A percentile compares a stretch with the other conserved stretches of the same genome.
These are phyloP conservation scores for Lerema accius DNA, from an alignment of 1,140 invertebrate genomes.

Conservation along the genomic window DNA sequence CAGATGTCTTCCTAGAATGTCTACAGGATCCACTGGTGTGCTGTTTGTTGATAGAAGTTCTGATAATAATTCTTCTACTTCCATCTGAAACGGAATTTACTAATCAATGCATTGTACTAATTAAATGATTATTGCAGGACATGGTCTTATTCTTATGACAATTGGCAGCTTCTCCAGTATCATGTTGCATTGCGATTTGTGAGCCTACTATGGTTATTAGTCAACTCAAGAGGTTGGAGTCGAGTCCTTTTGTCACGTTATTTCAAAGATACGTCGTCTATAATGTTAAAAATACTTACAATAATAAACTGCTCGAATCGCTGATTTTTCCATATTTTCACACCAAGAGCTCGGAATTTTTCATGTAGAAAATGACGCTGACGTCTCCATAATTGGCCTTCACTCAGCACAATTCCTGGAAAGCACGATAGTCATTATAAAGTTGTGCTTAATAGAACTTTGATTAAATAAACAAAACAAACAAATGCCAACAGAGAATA, in stretches of 20 bases:
- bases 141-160: too few species aligned
- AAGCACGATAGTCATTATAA: constrained; percentile 45
- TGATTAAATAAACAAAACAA: too few species aligned
- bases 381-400: constrained; percentile 93
- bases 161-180: too few species aligned
- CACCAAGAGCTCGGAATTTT: constrained; percentile 91
- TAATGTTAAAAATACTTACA: constrained; percentile 38
- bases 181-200: too few species aligned
- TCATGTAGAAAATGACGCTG: constrained; percentile 93
- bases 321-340: constrained; percentile 60
- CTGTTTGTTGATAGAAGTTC: constrained; percentile 83
- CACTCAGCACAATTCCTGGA: constrained; percentile 92
- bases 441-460: not conserved
- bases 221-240: too few species aligned
- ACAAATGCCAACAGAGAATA: too few species aligned
- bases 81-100: constrained; percentile 82
- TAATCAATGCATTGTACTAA: too few species aligned
- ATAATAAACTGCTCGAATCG: constrained; percentile 47
- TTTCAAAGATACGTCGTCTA: too few species aligned
- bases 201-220: too few species aligned
- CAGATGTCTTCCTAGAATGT: constrained; percentile 87
- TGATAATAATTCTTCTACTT: constrained; percentile 87
- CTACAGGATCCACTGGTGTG: constrained; percentile 85
- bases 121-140: too few species aligned
- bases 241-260: too few species aligned